A percentile compares a stretch with the other conserved stretches of the same genome.
These are phyloP conservation scores for Eupristina koningsbergeri DNA, from an alignment of 1,140 invertebrate species.

Conservation along the genomic window DNA sequence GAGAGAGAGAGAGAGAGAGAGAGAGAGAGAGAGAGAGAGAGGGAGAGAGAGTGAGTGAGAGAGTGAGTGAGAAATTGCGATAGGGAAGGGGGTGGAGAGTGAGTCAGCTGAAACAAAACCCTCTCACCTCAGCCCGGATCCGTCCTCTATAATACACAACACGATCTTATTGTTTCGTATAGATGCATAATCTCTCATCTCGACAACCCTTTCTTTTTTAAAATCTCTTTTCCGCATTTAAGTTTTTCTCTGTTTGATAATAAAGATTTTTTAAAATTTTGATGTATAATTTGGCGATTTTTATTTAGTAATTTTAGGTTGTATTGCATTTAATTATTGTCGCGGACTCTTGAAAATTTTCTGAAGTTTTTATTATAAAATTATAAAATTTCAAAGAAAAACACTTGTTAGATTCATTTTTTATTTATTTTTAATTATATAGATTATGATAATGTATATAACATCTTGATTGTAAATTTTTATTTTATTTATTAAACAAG, in stretches of 20 bases:
- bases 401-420: too few species aligned
- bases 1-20: background rate
- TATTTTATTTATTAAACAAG: too few species aligned
- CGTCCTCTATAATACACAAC: background rate
- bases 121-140: constrained; percentile 25
- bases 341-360: too few species aligned
- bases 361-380: too few species aligned
- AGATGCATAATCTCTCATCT: background rate
- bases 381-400: too few species aligned
- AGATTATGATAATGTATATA: too few species aligned
- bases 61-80: background rate
- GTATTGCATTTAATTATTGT: too few species aligned
- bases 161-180: background rate
- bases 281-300: too few species aligned
- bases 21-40: background rate
- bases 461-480: too few species aligned
- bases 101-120: constrained; percentile 38
- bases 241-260: background rate
- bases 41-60: background rate
- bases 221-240: background rate
- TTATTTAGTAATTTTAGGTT: too few species aligned
- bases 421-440: too few species aligned
- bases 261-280: background rate
- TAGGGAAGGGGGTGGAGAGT: too few species aligned
- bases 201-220: background rate